Conservation (phyloP, 2,888 invertebrate genomes). For the Drosophila mayaguana region DNA sequence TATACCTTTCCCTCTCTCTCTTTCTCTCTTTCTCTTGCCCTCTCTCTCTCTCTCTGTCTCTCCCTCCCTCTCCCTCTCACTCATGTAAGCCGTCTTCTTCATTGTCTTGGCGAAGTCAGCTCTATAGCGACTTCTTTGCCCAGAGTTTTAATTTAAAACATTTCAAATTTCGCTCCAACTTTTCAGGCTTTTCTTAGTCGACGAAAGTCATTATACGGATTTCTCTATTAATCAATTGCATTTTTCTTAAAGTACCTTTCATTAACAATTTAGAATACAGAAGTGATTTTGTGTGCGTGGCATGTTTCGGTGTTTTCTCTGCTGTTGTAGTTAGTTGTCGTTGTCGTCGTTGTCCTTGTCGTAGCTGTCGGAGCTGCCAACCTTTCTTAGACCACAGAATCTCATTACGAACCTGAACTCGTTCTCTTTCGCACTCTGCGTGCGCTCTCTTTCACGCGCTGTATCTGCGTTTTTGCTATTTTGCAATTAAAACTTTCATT, state of each 20-base stretch:
- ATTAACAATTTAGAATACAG: conserved; percentile 22
- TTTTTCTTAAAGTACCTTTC: conserved; percentile 6
- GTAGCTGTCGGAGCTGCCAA: conserved; percentile 62
- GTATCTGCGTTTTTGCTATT: conserved; percentile 74
- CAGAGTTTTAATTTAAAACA: background rate
- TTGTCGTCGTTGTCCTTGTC: conserved; percentile 30
- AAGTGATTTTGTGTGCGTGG: conserved; percentile 20
- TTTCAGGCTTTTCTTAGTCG: background rate
- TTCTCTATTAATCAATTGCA: conserved; percentile 33
- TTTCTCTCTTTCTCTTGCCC: background rate
- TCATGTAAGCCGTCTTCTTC: no score
- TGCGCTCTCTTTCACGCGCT: conserved; percentile 14
- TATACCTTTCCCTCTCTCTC: no score
- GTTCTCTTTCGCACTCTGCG: conserved; percentile 13
- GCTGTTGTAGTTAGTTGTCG: conserved; percentile 16
- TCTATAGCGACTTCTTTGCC: background rate
- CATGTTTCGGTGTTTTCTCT: conserved; percentile 17
- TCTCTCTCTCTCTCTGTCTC: background rate
- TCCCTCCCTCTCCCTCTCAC: no score
- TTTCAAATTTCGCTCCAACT: background rate
- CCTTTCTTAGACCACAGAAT: conserved; percentile 80
- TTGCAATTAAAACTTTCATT: conserved; percentile 85
- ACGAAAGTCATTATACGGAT: background rate
- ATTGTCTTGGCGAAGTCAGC: background rate
- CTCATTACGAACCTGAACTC: conserved; percentile 65